Conservation (phyloP, 2,888 invertebrate genomes). For the Polylopha cassiicola region DNA sequence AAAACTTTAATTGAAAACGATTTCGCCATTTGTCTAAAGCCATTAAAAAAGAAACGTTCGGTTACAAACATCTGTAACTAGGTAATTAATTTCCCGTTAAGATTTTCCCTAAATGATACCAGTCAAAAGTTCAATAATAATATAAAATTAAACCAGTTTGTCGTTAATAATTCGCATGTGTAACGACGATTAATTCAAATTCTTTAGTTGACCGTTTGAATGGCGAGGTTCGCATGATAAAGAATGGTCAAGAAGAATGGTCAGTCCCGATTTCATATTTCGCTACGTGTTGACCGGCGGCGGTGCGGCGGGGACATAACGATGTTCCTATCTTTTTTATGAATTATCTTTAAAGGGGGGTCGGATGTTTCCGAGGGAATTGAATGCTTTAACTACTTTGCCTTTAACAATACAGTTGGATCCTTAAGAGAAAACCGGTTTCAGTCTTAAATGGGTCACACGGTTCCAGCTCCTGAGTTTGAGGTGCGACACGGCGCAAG, state of each 20-base stretch:
- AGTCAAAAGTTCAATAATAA: slow-evolving; percentile 27
- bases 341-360: slow-evolving; percentile 68
- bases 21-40: slow-evolving; percentile 66
- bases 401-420: slow-evolving; percentile 65
- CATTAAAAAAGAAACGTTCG: slow-evolving; percentile 50
- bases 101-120: slow-evolving; percentile 43
- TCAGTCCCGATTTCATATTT: slow-evolving; percentile 63
- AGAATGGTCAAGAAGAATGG: slow-evolving; percentile 65
- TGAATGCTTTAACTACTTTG: slow-evolving; percentile 70
- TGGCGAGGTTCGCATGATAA: slow-evolving; percentile 53
- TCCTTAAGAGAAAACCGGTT: slow-evolving; percentile 75
- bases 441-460: slow-evolving; percentile 74
- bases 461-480: slow-evolving; percentile 69
- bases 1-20: slow-evolving; percentile 69
- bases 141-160: slow-evolving; percentile 32
- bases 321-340: slow-evolving; percentile 66
- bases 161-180: slow-evolving; percentile 47
- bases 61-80: slow-evolving; percentile 40
- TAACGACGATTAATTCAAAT: slow-evolving; percentile 44
- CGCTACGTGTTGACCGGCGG: slow-evolving; percentile 53
- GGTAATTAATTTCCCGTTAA: slow-evolving; percentile 45
- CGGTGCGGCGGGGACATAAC: slow-evolving; percentile 55
- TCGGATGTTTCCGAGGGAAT: slow-evolving; percentile 63
- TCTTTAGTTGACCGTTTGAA: slow-evolving; percentile 49
- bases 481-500: slow-evolving; percentile 44